Base-by-base conservation (phyloP, 1,140 invertebrate genomes). In the Chironomus tepperi region DNA sequence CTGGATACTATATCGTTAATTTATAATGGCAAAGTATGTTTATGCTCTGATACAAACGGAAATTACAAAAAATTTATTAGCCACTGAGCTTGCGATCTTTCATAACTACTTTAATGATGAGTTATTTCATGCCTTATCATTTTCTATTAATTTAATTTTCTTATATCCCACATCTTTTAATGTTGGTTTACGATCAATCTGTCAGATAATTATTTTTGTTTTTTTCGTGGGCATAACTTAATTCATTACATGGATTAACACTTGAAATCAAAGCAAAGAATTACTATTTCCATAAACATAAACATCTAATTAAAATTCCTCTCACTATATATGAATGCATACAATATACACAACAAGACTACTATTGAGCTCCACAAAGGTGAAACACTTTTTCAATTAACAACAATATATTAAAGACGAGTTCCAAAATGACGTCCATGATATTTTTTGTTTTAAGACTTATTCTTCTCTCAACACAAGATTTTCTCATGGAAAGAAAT, bases 311-410 rank as follows among this genome's bases (percentile, higher is more conserved):
- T 57, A 57, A 57, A 12, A 57, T 57, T 57, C 47, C 12, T 57
- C 12, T 57, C 47, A 57, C 12, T 57, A 1, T 5, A 34, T 34
- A 34, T 34, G 24, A 34, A 34, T 34, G 24, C 47, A 57, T 57
- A 15, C n/a, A 57, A 57, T 57, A 57, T 34, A 34, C n/a, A n/a
- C n/a, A 34, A 34, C 24, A 34, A 34, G 24, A 34, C 24, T 34
- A 34, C 24, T 34, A 34, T 34, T 34, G 2, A 34, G 24, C 24
- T 34, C 24, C 12, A 57, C 12, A n/a, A 57, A 57, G 47, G 47
- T n/a, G 10, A 57, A 57, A 57, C 47, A 57, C n/a, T 57, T n/a
- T 57, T 57, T 57, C 47, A 57, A 57, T 57, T 57, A 57, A 57
- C 24, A 34, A 34, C 24, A 34, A 34, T 34, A 34, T 34, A 34